Evolutionary conservation across 2,797 vertebrate genomes (phyloP), one percentile per base, ranked within the genome.

Genomic region (Thunnus albacares): DNA sequence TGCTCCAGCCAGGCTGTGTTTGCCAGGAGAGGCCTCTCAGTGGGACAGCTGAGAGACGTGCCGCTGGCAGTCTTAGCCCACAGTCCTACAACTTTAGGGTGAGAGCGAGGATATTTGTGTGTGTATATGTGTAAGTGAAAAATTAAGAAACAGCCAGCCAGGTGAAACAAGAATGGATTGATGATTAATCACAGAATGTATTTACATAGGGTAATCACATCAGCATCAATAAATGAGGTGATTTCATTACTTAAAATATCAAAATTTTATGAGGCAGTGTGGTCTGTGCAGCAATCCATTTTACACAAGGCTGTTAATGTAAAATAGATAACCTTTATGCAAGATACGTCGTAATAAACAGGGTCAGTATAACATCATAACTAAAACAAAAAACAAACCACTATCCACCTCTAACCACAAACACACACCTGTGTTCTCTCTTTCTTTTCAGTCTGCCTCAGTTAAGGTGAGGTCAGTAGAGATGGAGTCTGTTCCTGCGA

Each of bases 401-500:
- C 5, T 53, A 3, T 18, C 63, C 20, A 33, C 1, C 26, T 14
- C 3, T 65, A 7, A 8, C 4, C 10, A 17, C 6, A 60, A 55
- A 69, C 3, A 3, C n/a, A 66, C 14, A 38, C 24, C 20, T 52
- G 12, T 69, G 6, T 60, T 33, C 38, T 45, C 17, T 28, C 14
- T 10, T 58, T 6, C 6, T 61, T 4, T 59, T 75, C 38, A 85
- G 71, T 41, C 64, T 18, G 3, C 65, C 8, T 81, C 72, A 43
- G 28, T 51, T 45, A 63, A 63, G 15, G 5, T 10, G 22, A 20
- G 41, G 9, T 33, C 69, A 20, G 15, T 71, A 53, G 90, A 95
- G 78, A 95, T 96, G 90, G 95, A 96, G 82, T 92, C 94, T 47
- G 83, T 90, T 63, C 58, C 60, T 74, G 80, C 94, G 22, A 92